A percentile compares a stretch with the other conserved stretches of the same genome.
Evolutionary conservation across 1,140 invertebrate species (phyloP).

Genomic region (Phenacoccus solenopsis): DNA sequence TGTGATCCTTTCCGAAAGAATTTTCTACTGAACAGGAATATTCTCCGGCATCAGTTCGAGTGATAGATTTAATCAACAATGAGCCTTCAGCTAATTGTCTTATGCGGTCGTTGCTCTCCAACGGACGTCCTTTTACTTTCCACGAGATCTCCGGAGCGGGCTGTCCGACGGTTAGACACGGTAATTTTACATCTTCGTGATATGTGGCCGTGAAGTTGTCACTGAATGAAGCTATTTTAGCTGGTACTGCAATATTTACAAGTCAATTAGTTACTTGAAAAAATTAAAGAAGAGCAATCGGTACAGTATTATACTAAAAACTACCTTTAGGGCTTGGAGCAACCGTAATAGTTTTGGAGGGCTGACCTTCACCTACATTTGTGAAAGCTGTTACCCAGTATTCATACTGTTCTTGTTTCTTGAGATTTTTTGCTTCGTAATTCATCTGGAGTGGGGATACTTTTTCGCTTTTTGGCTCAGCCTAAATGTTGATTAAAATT

Average conservation of each 20-base stretch:
- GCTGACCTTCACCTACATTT: slow-evolving; percentile 80
- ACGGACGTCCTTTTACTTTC: slow-evolving; percentile 56
- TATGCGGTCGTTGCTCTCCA: slow-evolving; percentile 60
- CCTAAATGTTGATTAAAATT: too few species aligned
- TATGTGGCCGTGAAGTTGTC: slow-evolving; percentile 79
- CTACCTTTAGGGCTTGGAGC: slow-evolving; percentile 67
- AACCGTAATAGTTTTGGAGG: slow-evolving; percentile 68
- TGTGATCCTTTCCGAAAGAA: slow-evolving; percentile 78
- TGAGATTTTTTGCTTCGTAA: slow-evolving; percentile 71
- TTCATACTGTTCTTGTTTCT: slow-evolving; percentile 68
- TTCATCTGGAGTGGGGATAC: slow-evolving; percentile 49
- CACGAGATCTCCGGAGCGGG: slow-evolving; percentile 77
- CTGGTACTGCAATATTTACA: slow-evolving; percentile 60
- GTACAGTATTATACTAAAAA: too few species aligned
- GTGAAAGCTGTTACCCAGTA: slow-evolving; percentile 92
- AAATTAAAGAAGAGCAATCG: background rate
- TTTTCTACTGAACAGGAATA: slow-evolving; percentile 87
- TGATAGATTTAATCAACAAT: slow-evolving; percentile 75
- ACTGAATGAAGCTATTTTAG: slow-evolving; percentile 84
- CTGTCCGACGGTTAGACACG: slow-evolving; percentile 78
- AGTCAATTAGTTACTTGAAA: background rate
- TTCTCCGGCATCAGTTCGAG: slow-evolving; percentile 76
- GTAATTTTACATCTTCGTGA: slow-evolving; percentile 80
- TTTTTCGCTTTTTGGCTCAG: slow-evolving; percentile 36
- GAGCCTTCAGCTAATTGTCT: slow-evolving; percentile 76